Conservation (phyloP, 1,140 invertebrate species). For the Zaprionus camerounensis region DNA sequence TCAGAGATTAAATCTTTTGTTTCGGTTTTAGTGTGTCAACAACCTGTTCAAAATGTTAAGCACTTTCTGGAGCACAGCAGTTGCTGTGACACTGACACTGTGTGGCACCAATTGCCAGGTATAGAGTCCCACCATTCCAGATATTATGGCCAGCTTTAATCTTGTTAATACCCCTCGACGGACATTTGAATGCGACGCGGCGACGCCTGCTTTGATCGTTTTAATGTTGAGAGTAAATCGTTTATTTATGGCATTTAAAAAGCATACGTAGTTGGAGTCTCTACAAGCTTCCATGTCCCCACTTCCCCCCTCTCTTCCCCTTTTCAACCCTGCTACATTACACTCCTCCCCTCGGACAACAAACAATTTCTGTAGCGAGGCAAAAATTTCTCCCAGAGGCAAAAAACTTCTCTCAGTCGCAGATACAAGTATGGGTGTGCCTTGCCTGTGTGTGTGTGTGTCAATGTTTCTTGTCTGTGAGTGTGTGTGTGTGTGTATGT, state of each 20-base stretch:
- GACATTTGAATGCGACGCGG: constrained; percentile 27
- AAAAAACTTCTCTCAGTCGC: constrained; percentile 30
- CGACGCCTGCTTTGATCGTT: constrained; percentile 42
- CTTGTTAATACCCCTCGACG: constrained; percentile 32
- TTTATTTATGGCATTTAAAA: constrained; percentile 50
- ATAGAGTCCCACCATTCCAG: neutral
- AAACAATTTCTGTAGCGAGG: constrained; percentile 25
- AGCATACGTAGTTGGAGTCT: constrained; percentile 10
- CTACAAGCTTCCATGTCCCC: constrained; percentile 3
- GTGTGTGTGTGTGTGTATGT: constrained; percentile 5
- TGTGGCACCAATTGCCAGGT: neutral
- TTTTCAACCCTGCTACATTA: neutral
- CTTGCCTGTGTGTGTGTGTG: neutral
- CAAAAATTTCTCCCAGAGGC: constrained; percentile 24
- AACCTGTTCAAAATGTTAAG: constrained; percentile 3
- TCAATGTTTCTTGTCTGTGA: neutral
- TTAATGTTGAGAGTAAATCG: constrained; percentile 48
- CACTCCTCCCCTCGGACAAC: neutral
- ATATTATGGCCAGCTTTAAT: constrained; percentile 18
- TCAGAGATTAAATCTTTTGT: neutral
- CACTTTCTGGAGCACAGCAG: neutral
- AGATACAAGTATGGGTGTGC: constrained; percentile 11
- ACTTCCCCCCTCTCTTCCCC: neutral
- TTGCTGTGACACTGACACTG: neutral
- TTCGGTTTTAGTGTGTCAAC: constrained; percentile 2